Evolutionary conservation across 2,113 vertebrate species (phyloP).

Genomic region (Ctenomys sociabilis): DNA sequence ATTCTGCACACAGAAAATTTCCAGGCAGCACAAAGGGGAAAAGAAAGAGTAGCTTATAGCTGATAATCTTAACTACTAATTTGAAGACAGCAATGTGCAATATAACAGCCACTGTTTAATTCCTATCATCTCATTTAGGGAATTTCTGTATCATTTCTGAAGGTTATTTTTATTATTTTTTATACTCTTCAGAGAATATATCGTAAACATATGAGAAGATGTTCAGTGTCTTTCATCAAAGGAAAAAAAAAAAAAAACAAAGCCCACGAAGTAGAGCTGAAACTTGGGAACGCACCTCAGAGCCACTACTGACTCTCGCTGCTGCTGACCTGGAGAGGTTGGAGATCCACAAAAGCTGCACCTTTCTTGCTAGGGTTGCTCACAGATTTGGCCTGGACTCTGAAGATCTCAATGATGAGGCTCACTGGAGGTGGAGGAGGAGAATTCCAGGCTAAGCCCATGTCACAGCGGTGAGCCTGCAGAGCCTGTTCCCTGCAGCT

Average conservation of each 20-base stretch:
- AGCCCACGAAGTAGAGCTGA: neutral
- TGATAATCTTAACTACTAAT: no score
- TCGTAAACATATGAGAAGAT: no score
- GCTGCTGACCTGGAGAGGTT: fast-evolving
- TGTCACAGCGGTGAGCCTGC: neutral
- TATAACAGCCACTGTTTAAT: no score
- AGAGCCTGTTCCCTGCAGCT: no score
- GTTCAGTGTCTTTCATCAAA: no score
- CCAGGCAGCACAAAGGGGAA: neutral
- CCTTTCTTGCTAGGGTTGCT: neutral
- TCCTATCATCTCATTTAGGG: no score
- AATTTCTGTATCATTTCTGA: no score
- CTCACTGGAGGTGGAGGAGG: fast-evolving
- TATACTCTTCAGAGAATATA: no score
- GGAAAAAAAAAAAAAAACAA: no score
- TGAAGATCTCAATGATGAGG: neutral
- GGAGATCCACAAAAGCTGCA: neutral
- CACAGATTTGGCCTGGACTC: neutral
- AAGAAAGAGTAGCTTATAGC: neutral
- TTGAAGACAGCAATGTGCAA: no score
- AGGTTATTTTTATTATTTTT: no score
- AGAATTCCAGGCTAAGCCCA: neutral
- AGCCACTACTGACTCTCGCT: neutral
- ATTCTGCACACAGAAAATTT: neutral
- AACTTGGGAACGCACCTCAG: neutral